These are phyloP conservation scores for Drosophila ochracea DNA, from an alignment of 2,888 invertebrate species.

Conservation along the genomic window DNA sequence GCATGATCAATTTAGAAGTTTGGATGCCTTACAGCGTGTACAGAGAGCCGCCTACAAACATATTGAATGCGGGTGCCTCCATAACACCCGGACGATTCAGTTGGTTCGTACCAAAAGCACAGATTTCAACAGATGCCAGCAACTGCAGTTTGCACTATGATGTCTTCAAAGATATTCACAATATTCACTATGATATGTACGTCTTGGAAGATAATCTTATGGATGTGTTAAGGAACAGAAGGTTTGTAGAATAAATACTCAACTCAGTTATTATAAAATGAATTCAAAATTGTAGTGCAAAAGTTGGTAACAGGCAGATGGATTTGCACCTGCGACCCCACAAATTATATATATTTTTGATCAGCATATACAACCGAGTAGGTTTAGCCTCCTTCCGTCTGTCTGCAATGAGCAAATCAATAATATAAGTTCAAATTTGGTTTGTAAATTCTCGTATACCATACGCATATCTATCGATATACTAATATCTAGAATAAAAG, in stretches of 20 bases:
- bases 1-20: slow-evolving; percentile 89
- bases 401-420: not conserved
- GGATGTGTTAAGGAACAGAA: slow-evolving; percentile 20
- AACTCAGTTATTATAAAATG: not conserved
- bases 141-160: slow-evolving; percentile 61
- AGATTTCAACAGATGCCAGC: slow-evolving; percentile 62
- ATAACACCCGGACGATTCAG: slow-evolving; percentile 87
- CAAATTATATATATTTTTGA: not conserved
- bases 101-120: slow-evolving; percentile 87
- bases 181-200: slow-evolving; percentile 68
- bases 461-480: not conserved
- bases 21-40: slow-evolving; percentile 86
- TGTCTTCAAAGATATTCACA: slow-evolving; percentile 66
- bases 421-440: not conserved
- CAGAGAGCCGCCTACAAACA: slow-evolving; percentile 74
- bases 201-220: slow-evolving; percentile 61
- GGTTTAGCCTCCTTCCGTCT: too few relatives aligned
- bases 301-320: not conserved
- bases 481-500: not conserved
- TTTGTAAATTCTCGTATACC: not conserved
- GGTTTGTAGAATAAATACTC: slow-evolving; percentile 44
- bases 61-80: slow-evolving; percentile 86
- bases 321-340: not conserved
- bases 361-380: not conserved
- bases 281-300: not conserved